Evolutionary conservation across 1,140 invertebrate species (phyloP).

Genomic region (Panagrolaimus sp.): DNA sequence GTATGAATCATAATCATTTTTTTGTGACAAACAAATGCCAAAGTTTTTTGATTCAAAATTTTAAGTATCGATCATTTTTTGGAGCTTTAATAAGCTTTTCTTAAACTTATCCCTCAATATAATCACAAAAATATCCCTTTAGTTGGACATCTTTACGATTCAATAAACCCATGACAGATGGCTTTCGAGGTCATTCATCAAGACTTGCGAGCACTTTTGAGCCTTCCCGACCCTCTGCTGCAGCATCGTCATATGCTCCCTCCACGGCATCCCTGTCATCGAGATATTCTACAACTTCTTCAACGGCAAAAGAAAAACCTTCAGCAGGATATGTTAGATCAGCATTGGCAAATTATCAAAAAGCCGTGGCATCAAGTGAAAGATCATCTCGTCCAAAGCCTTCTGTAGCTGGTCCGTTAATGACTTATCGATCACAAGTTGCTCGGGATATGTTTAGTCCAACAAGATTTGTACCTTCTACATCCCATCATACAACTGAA

Average conservation of each 20-base stretch:
- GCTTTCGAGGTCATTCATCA: not conserved
- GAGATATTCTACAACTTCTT: not conserved
- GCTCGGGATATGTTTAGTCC: slow-evolving; percentile 8
- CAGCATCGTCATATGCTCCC: not conserved
- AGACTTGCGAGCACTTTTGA: not conserved
- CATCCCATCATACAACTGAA: too few species aligned
- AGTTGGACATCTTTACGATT: slow-evolving; percentile 12
- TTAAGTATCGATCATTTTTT: not conserved
- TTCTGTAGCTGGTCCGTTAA: not conserved
- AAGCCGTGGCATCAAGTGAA: slow-evolving; percentile 5
- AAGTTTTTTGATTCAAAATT: not conserved
- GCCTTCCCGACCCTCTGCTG: not conserved
- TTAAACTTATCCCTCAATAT: not conserved
- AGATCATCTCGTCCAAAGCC: not conserved
- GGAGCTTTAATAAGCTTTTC: not conserved
- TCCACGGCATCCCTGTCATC: not conserved
- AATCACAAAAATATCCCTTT: not conserved
- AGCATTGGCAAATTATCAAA: slow-evolving; percentile 11
- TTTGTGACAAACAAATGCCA: not conserved
- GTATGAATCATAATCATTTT: too few species aligned
- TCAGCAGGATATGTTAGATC: not conserved
- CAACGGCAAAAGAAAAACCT: not conserved
- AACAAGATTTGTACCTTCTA: not conserved
- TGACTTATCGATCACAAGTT: slow-evolving; percentile 1
- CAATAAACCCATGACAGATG: slow-evolving; percentile 11